Conservation (phyloP, 2,113 vertebrate species). For the Hystrix cristata region DNA sequence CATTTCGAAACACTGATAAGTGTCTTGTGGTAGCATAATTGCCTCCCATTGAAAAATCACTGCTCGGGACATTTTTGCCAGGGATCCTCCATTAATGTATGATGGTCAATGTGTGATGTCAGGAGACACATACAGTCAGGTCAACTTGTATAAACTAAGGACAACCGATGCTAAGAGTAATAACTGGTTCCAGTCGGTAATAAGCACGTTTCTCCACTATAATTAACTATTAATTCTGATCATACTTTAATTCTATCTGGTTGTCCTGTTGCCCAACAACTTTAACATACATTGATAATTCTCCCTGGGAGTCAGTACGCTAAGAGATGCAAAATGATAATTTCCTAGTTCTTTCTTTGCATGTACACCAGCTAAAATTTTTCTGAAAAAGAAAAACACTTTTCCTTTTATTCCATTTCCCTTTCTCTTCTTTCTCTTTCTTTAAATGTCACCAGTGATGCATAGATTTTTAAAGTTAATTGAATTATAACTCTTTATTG, state of each 20-base stretch:
- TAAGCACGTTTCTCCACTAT: background rate
- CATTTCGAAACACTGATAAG: background rate
- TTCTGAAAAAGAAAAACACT: background rate
- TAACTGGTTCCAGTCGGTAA: conserved; percentile 23
- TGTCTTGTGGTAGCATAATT: background rate
- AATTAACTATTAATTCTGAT: background rate
- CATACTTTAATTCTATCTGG: background rate
- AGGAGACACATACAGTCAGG: background rate
- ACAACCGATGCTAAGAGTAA: background rate
- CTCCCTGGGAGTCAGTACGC: background rate
- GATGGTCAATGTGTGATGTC: background rate
- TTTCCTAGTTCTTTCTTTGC: background rate
- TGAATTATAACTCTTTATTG: background rate
- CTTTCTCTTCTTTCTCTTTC: background rate
- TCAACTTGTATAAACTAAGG: background rate
- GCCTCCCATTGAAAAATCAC: background rate
- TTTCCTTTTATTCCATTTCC: background rate
- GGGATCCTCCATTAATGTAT: background rate
- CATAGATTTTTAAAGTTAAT: background rate
- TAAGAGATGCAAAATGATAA: background rate
- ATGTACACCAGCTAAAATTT: background rate
- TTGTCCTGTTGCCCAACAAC: background rate
- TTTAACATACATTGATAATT: background rate
- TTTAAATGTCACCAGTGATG: background rate
- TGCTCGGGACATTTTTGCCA: background rate